Evolutionary conservation across 2,888 invertebrate genomes (phyloP), one percentile per base, ranked within the genome.

Genomic region (Ormyrus nitidulus): DNA sequence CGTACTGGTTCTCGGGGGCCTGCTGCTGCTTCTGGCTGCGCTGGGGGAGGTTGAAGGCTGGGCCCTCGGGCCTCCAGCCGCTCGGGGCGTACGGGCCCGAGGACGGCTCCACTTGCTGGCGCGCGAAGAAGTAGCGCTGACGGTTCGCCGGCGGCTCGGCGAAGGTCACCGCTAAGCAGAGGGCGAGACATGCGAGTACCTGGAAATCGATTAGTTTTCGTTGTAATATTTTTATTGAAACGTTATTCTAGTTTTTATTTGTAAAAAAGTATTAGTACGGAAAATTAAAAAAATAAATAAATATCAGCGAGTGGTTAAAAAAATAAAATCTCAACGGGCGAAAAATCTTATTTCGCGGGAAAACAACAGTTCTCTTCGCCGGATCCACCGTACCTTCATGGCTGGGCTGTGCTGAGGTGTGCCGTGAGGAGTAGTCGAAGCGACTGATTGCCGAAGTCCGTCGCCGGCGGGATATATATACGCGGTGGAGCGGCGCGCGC

Each of bases 61-160:
- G 90, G 11, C 92, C 92, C 10, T 88, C 85, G 46, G 92, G 92
- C 80, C 86, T 89, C 91, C 91, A 92, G 51, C 91, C 91, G 11
- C 91, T 89, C 4, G 91, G 85, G 44, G 85, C 80, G 81, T 92
- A 92, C 4, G 92, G 91, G 6, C 89, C 89, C 0, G 86, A 85
- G 8, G 82, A 86, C 8, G 62, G 10, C 5, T n/a, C 6, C 46
- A 88, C 87, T 56, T 89, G 87, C 46, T 89, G 89, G 19, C 87
- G 88, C 1, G 89, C 89, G n/a, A 90, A 87, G 79, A 86, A 90
- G 72, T 87, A 90, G 19, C 84, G 84, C 46, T 87, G 87, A 56
- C 89, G 88, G 79, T 87, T 88, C 6, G 85, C 84, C 58, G 91
- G 91, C 19, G 92, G 91, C 85, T 92, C 92, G 6, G 92, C 92